These are phyloP conservation scores for Lontra canadensis DNA, from an alignment of 2,113 vertebrate species.

Conservation along the genomic window DNA sequence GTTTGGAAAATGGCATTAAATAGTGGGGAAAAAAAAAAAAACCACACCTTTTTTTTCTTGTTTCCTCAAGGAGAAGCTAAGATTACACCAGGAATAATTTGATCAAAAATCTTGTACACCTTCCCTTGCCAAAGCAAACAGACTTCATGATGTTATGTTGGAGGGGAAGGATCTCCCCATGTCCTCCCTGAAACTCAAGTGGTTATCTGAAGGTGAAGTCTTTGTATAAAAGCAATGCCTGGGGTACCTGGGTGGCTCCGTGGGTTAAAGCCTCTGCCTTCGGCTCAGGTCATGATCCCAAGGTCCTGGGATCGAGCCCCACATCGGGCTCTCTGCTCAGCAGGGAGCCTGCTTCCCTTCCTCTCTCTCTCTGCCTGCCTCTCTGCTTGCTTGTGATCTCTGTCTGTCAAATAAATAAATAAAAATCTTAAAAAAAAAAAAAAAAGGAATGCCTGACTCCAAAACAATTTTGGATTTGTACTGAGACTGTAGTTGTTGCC, in stretches of 20 bases:
- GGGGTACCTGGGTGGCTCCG: no score
- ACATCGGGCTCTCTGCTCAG: no score
- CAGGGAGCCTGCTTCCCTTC: no score
- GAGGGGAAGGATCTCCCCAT: background rate
- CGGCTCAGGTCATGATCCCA: no score
- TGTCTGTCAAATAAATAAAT: no score
- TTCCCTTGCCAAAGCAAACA: slow-evolving; percentile 12
- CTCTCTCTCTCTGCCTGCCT: no score
- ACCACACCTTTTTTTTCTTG: background rate
- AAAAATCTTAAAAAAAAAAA: no score
- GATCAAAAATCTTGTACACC: background rate
- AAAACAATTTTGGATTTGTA: background rate
- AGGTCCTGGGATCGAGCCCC: no score
- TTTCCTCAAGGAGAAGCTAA: slow-evolving; percentile 11
- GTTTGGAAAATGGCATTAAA: background rate
- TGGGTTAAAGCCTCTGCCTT: no score
- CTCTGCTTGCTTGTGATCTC: no score
- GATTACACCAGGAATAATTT: slow-evolving; percentile 30
- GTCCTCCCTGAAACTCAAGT: background rate
- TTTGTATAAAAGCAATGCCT: background rate
- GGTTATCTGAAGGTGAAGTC: background rate
- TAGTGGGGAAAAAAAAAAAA: background rate
- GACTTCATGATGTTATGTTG: background rate
- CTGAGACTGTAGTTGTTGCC: background rate
- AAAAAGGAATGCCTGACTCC: background rate